These are phyloP conservation scores for Hirtodrosophila histrioides DNA, from an alignment of 2,888 invertebrate species.

Conservation along the genomic window DNA sequence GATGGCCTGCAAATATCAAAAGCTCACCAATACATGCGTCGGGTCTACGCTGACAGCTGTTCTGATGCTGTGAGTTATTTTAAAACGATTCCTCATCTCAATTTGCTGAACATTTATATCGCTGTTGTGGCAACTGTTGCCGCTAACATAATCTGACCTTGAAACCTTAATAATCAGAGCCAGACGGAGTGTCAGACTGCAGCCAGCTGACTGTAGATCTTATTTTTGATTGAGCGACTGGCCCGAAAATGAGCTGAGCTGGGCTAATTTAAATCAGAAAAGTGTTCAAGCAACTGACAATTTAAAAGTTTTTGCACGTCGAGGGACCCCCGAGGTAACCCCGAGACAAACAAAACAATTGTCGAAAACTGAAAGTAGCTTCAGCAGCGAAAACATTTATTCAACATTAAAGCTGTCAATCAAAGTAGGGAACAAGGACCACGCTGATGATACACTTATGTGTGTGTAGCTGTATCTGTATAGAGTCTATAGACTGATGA, in stretches of 20 bases:
- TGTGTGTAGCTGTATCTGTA: conserved; percentile 12
- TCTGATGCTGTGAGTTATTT: background rate
- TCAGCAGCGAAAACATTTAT: conserved; percentile 29
- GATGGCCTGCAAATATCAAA: background rate
- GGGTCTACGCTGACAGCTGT: conserved; percentile 26
- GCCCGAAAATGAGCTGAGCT: conserved; percentile 53
- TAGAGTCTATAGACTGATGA: background rate
- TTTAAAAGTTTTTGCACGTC: conserved; percentile 39
- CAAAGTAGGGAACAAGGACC: conserved; percentile 43
- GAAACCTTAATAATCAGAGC: conserved; percentile 26
- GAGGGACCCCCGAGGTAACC: conserved; percentile 11
- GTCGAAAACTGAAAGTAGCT: conserved; percentile 58
- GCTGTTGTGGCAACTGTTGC: conserved; percentile 33
- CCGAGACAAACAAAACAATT: conserved; percentile 45
- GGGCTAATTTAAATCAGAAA: conserved; percentile 79
- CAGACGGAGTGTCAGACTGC: conserved; percentile 10
- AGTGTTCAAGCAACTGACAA: conserved; percentile 76
- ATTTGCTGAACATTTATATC: background rate
- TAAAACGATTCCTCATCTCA: too few relatives aligned
- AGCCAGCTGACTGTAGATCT: conserved; percentile 41
- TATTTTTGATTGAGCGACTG: conserved; percentile 58
- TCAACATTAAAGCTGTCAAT: conserved; percentile 66
- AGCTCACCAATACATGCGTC: conserved; percentile 9
- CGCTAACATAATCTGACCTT: conserved; percentile 42
- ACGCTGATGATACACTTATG: conserved; percentile 38